These are phyloP conservation scores for Trachelus tabidus DNA, from an alignment of 2,888 invertebrate species.

Conservation along the genomic window DNA sequence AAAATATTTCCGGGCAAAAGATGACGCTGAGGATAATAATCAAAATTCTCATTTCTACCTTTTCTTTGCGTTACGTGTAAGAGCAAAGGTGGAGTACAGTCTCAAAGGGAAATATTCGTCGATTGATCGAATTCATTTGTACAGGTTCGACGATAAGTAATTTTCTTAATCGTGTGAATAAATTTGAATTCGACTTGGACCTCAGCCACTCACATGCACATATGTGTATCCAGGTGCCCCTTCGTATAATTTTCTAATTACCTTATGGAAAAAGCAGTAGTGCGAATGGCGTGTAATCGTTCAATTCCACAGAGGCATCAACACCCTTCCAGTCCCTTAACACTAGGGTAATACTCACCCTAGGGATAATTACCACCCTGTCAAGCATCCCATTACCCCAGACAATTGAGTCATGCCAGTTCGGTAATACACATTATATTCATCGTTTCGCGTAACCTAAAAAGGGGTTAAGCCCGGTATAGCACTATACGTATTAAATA, in stretches of 20 bases:
- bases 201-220: neutral
- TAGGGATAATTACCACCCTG: neutral
- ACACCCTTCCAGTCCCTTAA: neutral
- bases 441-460: neutral
- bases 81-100: neutral
- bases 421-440: neutral
- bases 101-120: neutral
- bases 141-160: neutral
- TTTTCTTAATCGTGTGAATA: neutral
- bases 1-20: neutral
- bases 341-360: neutral
- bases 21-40: neutral
- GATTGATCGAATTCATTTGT: neutral
- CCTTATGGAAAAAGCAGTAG: neutral
- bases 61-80: neutral
- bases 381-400: neutral
- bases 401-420: neutral
- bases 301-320: slow-evolving; percentile 2
- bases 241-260: neutral
- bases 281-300: neutral
- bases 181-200: neutral
- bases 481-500: neutral
- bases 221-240: neutral
- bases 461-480: neutral
- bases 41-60: neutral